phyloP scores from a whole-genome alignment of 2,888 invertebrate species.

The Ophion ellenae region DNA sequence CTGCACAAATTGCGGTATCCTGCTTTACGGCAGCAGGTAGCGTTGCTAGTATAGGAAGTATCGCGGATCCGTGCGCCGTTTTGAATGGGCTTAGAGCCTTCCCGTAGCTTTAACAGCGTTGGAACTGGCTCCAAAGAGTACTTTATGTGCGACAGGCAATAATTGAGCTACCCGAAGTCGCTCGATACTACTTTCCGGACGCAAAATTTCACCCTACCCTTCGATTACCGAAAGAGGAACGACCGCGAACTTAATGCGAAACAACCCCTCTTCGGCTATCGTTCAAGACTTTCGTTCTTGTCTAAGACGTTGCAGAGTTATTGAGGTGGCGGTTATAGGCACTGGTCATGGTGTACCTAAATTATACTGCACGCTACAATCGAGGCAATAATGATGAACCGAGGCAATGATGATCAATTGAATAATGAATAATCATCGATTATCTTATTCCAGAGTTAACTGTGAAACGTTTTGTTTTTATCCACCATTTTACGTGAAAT shows the following conservation, averaged over 20 bases:
- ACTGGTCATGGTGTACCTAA: neutral
- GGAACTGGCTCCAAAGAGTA: constrained; percentile 17
- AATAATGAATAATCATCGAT: neutral
- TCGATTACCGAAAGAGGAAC: neutral
- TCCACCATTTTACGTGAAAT: neutral
- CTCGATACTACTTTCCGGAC: constrained; percentile 2
- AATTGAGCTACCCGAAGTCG: constrained; percentile 13
- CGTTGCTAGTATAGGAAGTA: constrained; percentile 22
- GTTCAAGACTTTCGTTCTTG: neutral
- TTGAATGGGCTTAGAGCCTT: constrained; percentile 35
- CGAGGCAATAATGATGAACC: neutral
- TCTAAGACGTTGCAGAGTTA: neutral
- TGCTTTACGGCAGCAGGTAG: constrained; percentile 33
- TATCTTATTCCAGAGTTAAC: neutral
- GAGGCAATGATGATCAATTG: neutral
- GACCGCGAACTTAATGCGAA: neutral
- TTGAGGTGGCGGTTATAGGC: neutral
- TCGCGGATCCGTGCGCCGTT: constrained; percentile 13
- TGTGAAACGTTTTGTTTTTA: neutral
- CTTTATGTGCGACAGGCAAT: constrained; percentile 31
- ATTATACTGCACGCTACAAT: neutral
- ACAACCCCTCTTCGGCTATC: neutral
- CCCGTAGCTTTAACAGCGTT: constrained; percentile 25
- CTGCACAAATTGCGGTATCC: constrained; percentile 57
- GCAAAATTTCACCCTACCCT: neutral